Conservation (phyloP, 2,888 invertebrate species). For the Drosophila picticornis region DNA sequence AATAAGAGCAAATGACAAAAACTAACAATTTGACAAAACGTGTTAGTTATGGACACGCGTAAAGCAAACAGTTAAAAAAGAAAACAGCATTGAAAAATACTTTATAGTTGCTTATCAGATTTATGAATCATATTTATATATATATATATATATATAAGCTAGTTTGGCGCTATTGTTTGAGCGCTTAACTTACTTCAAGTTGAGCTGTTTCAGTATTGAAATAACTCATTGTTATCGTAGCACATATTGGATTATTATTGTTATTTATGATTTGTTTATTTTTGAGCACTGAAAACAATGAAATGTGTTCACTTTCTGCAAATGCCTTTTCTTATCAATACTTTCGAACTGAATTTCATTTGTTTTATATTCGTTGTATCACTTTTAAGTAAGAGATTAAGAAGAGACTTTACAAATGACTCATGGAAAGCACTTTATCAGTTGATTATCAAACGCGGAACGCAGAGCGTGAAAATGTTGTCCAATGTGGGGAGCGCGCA, state of each 20-base stretch:
- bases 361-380: slow-evolving; percentile 16
- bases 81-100: slow-evolving; percentile 34
- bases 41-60: slow-evolving; percentile 54
- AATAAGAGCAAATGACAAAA: slow-evolving; percentile 27
- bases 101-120: slow-evolving; percentile 39
- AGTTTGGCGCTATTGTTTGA: not conserved
- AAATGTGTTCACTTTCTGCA: not conserved
- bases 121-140: slow-evolving; percentile 29
- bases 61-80: slow-evolving; percentile 10
- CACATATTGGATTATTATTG: not conserved
- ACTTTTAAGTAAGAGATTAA: slow-evolving; percentile 33
- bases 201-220: not conserved
- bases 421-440: slow-evolving; percentile 39
- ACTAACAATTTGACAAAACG: slow-evolving; percentile 57
- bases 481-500: slow-evolving; percentile 66
- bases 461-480: slow-evolving; percentile 48
- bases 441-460: slow-evolving; percentile 30
- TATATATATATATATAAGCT: slow-evolving; percentile 4
- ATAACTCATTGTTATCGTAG: not conserved
- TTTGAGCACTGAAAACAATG: slow-evolving; percentile 6
- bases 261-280: slow-evolving; percentile 28
- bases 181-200: slow-evolving; percentile 13
- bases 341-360: slow-evolving; percentile 6
- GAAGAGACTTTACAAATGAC: slow-evolving; percentile 30
- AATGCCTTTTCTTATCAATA: slow-evolving; percentile 44